These are phyloP conservation scores for Cydia strobilella DNA, from an alignment of 1,140 invertebrate species.

Conservation along the genomic window DNA sequence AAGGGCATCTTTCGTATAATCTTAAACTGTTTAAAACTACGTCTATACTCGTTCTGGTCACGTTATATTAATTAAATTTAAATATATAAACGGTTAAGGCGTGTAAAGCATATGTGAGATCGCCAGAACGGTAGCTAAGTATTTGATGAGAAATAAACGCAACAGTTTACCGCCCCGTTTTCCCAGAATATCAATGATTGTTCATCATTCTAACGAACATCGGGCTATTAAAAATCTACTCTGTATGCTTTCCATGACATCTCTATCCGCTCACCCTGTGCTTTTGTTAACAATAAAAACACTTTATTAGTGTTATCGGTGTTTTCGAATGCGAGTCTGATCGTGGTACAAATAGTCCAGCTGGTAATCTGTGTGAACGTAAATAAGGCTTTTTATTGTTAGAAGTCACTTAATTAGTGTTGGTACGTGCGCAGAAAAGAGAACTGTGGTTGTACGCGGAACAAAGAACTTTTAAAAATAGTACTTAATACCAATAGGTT, in stretches of 20 bases:
- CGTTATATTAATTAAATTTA: constrained; percentile 25
- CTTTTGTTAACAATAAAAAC: constrained; percentile 72
- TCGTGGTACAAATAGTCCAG: constrained; percentile 50
- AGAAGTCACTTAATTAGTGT: constrained; percentile 60
- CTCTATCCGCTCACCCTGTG: constrained; percentile 53
- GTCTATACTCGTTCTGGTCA: background rate
- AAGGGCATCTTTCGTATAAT: background rate
- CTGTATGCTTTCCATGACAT: constrained; percentile 56
- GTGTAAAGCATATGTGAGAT: constrained; percentile 21
- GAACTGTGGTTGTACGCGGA: background rate
- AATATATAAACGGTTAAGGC: constrained; percentile 16
- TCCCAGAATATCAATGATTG: constrained; percentile 60
- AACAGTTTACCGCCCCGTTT: constrained; percentile 52
- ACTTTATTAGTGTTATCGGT: constrained; percentile 55
- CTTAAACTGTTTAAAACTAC: background rate
- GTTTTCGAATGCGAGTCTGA: constrained; percentile 60
- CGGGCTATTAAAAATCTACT: constrained; percentile 73
- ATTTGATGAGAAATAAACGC: constrained; percentile 35
- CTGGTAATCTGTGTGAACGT: constrained; percentile 54
- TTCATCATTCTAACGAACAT: constrained; percentile 61
- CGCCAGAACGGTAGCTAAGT: background rate
- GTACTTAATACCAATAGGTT: background rate
- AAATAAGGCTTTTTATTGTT: constrained; percentile 62
- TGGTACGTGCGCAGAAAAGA: constrained; percentile 47
- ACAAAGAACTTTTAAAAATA: constrained; percentile 13